Percentiles rank a stretch among this genome's conserved stretches.
Evolutionary conservation across 2,888 invertebrate species (phyloP).

Genomic region (Drosophila siamana): DNA sequence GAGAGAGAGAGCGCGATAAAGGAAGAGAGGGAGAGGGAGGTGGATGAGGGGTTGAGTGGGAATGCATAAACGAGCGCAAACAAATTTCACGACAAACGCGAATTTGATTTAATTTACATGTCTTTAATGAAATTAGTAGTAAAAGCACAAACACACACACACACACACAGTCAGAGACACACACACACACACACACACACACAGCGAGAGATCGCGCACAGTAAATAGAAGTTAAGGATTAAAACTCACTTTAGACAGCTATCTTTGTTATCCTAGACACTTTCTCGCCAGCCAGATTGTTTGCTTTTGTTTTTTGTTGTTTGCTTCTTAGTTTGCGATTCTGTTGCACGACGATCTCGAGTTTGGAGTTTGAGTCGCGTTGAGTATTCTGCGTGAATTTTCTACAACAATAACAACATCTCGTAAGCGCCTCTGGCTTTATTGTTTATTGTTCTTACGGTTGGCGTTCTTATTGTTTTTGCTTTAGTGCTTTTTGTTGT

Average conservation of each 20-base stretch:
- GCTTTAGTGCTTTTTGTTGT: slow-evolving; percentile 20
- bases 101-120: slow-evolving; percentile 78
- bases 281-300: slow-evolving; percentile 30
- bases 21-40: slow-evolving; percentile 3
- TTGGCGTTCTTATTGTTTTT: slow-evolving; percentile 15
- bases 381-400: slow-evolving; percentile 1
- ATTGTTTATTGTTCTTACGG: slow-evolving; percentile 19
- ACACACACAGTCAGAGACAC: slow-evolving; percentile 25
- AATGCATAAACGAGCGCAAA: slow-evolving; percentile 51
- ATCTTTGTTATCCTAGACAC: slow-evolving; percentile 9
- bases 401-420: slow-evolving; percentile 30
- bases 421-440: slow-evolving; percentile 27
- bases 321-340: too few relatives aligned
- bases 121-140: slow-evolving; percentile 78
- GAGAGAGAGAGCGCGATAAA: neutral
- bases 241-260: slow-evolving; percentile 43
- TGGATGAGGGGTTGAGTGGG: too few relatives aligned
- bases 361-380: too few relatives aligned
- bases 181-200: slow-evolving; percentile 20
- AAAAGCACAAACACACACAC: slow-evolving; percentile 34
- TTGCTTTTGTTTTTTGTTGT: too few relatives aligned
- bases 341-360: slow-evolving; percentile 3
- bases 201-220: slow-evolving; percentile 5
- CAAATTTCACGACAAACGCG: slow-evolving; percentile 66
- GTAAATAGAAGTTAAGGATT: slow-evolving; percentile 18